Base-by-base conservation (phyloP, 2,113 vertebrate genomes). In the Hirundichthys speculiger region DNA sequence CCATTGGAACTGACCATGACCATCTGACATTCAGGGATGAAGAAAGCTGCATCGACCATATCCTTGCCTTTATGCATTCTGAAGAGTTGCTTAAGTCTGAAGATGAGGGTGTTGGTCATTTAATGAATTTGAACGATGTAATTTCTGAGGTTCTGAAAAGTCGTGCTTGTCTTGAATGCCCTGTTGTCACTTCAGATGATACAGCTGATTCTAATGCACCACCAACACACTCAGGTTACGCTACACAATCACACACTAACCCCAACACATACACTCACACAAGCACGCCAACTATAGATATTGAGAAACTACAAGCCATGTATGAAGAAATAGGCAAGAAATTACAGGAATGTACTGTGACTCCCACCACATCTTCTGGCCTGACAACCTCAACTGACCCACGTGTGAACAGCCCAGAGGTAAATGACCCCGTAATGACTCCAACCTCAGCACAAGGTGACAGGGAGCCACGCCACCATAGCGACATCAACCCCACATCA, bases 21-120 rank as follows among this genome's bases (percentile, higher is more conserved):
- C 20, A 48, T 12, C 20, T 48, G 46, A 48, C 10, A 21, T 48
- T 5, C 4, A 13, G 19, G 20, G 20, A 48, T 48, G 46, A 48
- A 48, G 46, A 48, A 48, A 48, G 46, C 46, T 48, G 19, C 46
- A 48, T 48, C 13, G 46, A 22, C 4, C 18, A 48, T 48, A 48
- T 48, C 20, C 46, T 48, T 48, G 22, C 46, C 20, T 48, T 48
- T 48, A 48, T 48, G 19, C 46, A 48, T 21, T 24, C 46, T 48
- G 46, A 48, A 18, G 20, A 48, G 1, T 48, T 48, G 13, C 19
- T 19, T 13, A 48, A 48, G 12, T 22, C 46, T 48, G 46, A 22
- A 9, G 46, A 48, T 48, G 46, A 22, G 46, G 27, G 27, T 27
- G 27, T 27, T 27, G 8, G 27, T 27, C 46, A 48, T 24, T 48